Base-by-base conservation (phyloP, 2,797 vertebrate species). In the Gallirallus australis region DNA sequence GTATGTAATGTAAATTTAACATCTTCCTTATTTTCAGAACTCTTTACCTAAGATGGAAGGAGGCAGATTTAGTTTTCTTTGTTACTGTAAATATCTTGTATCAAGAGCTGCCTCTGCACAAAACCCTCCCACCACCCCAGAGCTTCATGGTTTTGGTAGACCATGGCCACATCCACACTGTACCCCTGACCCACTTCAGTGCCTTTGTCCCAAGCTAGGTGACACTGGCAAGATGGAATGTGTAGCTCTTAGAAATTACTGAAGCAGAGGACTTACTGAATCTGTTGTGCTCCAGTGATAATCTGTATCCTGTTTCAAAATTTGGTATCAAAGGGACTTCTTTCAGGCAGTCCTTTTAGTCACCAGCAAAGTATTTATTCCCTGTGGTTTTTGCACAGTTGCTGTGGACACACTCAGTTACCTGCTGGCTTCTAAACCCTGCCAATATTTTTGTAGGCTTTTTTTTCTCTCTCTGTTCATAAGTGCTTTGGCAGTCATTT, bases 371-470 rank as follows among this genome's bases (percentile, higher is more conserved):
- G 45, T 30, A 64, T 66, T 91, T n/a, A 14, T 57, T 84, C n/a
- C 14, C 28, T 39, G 47, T 8, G 11, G 0, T 25, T 89, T 83
- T 40, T 45, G 23, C 11, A 48, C 21, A 37, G 54, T 21, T 73
- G 37, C 33, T 48, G 70, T 60, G 75, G 78, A 59, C 56, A 11
- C 24, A 59, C 56, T 73, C 60, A 45, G 75, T 52, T 70, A 82
- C 63, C 47, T 87, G 68, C 60, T 86, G 88, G 25, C 35, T 91
- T 81, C n/a, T 82, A 81, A 80, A 78, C 30, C 30, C 60, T 53
- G 57, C 17, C 40, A 64, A 7, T 69, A 47, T 61, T 91, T 85
- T 75, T 71, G n/a, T 2, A 53, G 69, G 52, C 9, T 64, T 64
- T 83, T 83, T 83, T 39, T 69, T 69, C 37, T 68, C 45, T 83